Percentiles rank a stretch among this genome's conserved stretches.
Evolutionary conservation across 1,140 invertebrate species (phyloP).

Genomic region (Drosophila pandora): DNA sequence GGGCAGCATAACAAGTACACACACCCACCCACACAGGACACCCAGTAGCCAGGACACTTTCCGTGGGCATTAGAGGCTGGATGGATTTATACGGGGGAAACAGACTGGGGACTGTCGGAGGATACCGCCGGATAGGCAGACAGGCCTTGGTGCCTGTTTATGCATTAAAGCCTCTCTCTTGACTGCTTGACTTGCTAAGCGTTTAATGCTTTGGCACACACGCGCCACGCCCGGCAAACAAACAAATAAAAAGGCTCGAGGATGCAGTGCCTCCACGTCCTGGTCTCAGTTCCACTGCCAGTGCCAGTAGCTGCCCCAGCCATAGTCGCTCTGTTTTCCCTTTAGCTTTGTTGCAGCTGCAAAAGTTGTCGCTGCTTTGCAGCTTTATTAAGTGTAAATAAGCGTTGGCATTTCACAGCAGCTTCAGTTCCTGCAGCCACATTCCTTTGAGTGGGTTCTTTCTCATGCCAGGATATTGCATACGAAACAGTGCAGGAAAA

Average conservation of each 20-base stretch:
- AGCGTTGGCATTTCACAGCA: conserved; percentile 74
- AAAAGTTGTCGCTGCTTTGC: conserved; percentile 48
- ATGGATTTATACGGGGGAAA: conserved; percentile 6
- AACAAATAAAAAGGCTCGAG: conserved; percentile 15
- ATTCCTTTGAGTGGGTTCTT: conserved; percentile 38
- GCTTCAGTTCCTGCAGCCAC: conserved; percentile 10
- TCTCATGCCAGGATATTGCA: conserved; percentile 11
- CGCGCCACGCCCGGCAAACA: conserved; percentile 39
- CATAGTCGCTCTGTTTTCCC: conserved; percentile 10
- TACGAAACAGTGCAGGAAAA: conserved; percentile 7
- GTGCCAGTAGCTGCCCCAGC: background rate
- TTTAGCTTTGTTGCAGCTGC: conserved; percentile 56
- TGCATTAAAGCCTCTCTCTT: conserved; percentile 50
- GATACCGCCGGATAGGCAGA: conserved; percentile 1
- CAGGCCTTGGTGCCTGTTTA: conserved; percentile 38
- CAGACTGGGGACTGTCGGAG: background rate
- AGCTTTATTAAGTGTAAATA: conserved; percentile 80
- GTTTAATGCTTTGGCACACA: conserved; percentile 68
- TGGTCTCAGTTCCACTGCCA: conserved; percentile 2
- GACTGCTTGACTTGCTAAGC: conserved; percentile 62
- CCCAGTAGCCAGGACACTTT: conserved; percentile 20
- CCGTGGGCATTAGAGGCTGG: background rate
- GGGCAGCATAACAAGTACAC: conserved; percentile 61
- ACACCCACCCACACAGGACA: conserved; percentile 22
- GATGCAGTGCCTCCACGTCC: conserved; percentile 10